phyloP scores from a whole-genome alignment of 2,113 vertebrate species.

The Protobothrops mucrosquamatus region DNA sequence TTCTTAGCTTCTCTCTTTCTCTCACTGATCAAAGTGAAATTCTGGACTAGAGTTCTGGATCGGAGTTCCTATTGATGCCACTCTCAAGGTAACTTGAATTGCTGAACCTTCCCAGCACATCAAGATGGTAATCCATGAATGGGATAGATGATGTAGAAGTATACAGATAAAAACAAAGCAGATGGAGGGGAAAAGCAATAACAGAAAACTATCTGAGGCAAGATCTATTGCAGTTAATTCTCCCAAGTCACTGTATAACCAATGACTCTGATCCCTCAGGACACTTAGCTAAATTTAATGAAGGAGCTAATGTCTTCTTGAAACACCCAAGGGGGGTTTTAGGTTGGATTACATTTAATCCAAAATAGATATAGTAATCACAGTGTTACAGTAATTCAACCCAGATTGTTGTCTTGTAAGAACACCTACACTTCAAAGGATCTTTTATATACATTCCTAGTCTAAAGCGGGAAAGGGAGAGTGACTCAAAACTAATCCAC shows the following conservation, averaged over 20 bases:
- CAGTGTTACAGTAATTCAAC: neutral
- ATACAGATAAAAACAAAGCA: constrained; percentile 37
- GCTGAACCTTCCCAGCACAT: neutral
- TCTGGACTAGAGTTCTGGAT: rapidly evolving
- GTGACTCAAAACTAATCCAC: neutral
- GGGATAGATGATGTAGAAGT: constrained; percentile 34
- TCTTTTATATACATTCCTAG: neutral
- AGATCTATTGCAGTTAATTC: neutral
- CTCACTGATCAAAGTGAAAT: neutral
- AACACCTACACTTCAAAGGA: neutral
- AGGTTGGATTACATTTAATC: neutral
- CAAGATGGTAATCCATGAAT: constrained; percentile 4
- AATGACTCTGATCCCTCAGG: neutral
- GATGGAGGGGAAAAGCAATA: constrained; percentile 25
- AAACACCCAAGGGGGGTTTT: neutral
- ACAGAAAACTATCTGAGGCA: neutral
- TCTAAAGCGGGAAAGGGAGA: neutral
- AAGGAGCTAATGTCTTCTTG: neutral
- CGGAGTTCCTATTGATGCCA: neutral
- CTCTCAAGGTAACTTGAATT: neutral
- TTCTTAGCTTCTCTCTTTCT: neutral
- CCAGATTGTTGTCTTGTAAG: neutral
- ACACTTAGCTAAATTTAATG: neutral
- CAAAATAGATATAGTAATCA: neutral
- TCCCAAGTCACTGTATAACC: neutral